Evolutionary conservation across 2,113 vertebrate genomes (phyloP).

Genomic region (Peromyscus maniculatus): DNA sequence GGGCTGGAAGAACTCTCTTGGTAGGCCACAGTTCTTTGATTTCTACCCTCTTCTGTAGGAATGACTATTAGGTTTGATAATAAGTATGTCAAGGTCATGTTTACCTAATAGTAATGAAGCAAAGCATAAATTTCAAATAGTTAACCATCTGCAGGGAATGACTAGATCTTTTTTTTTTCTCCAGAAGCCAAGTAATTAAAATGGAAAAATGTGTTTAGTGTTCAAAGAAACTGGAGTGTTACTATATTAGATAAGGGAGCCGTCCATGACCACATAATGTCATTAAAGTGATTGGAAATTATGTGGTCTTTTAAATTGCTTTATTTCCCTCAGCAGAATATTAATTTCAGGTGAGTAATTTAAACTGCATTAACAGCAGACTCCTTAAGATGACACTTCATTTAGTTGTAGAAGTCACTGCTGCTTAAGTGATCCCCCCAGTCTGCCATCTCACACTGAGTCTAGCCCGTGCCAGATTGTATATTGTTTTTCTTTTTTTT

Average conservation of each 20-base stretch:
- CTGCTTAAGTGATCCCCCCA: slow-evolving; percentile 75
- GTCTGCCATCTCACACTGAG: slow-evolving; percentile 78
- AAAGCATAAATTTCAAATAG: slow-evolving; percentile 84
- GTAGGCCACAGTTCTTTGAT: slow-evolving; percentile 63
- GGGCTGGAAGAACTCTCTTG: slow-evolving; percentile 41
- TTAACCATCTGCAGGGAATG: slow-evolving; percentile 80
- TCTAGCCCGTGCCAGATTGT: slow-evolving; percentile 80
- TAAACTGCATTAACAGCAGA: slow-evolving; percentile 80
- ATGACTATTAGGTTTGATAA: slow-evolving; percentile 66
- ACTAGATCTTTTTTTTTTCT: slow-evolving; percentile 41
- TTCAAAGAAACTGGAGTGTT: slow-evolving; percentile 74
- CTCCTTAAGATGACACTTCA: slow-evolving; percentile 79
- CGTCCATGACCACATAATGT: slow-evolving; percentile 79
- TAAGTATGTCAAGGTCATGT: slow-evolving; percentile 84
- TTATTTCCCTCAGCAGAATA: slow-evolving; percentile 83
- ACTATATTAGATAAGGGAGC: slow-evolving; percentile 84
- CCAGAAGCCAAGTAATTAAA: slow-evolving; percentile 86
- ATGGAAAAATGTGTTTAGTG: slow-evolving; percentile 82
- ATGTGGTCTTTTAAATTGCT: slow-evolving; percentile 83
- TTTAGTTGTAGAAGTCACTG: slow-evolving; percentile 77
- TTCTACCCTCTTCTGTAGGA: slow-evolving; percentile 38
- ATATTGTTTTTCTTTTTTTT: slow-evolving; percentile 62
- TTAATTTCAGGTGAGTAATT: slow-evolving; percentile 85
- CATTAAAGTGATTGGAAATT: slow-evolving; percentile 84
- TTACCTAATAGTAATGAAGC: slow-evolving; percentile 81